These are phyloP conservation scores for Serinus canaria DNA, from an alignment of 2,113 vertebrate genomes.

Conservation along the genomic window DNA sequence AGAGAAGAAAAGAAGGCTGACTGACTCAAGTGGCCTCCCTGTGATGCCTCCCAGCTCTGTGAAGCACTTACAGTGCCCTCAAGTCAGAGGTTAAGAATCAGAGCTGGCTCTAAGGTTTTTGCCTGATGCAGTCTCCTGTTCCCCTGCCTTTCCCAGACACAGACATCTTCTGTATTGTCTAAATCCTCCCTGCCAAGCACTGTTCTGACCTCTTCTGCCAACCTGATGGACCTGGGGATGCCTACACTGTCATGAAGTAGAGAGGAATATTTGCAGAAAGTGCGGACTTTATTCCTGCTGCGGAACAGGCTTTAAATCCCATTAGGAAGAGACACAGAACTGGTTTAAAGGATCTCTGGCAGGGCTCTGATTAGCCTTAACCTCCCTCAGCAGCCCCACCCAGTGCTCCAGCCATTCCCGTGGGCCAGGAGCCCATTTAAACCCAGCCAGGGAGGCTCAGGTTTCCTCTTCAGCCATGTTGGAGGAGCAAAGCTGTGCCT, in stretches of 20 bases:
- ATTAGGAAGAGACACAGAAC: accelerated
- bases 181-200: neutral
- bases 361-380: neutral
- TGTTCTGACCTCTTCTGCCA: neutral
- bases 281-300: neutral
- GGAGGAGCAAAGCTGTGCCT: accelerated
- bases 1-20: neutral
- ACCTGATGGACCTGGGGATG: neutral
- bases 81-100: neutral
- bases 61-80: neutral
- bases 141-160: neutral
- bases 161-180: neutral
- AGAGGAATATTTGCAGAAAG: neutral
- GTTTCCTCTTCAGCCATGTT: accelerated
- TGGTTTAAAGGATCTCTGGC: neutral
- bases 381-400: neutral
- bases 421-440: neutral
- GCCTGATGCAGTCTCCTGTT: neutral
- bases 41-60: neutral
- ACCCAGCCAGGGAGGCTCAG: accelerated
- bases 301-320: neutral
- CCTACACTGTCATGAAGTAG: accelerated
- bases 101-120: neutral
- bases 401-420: neutral
- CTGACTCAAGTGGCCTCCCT: neutral